Base-by-base conservation (phyloP, 2,797 vertebrate genomes). In the Platalea minor region DNA sequence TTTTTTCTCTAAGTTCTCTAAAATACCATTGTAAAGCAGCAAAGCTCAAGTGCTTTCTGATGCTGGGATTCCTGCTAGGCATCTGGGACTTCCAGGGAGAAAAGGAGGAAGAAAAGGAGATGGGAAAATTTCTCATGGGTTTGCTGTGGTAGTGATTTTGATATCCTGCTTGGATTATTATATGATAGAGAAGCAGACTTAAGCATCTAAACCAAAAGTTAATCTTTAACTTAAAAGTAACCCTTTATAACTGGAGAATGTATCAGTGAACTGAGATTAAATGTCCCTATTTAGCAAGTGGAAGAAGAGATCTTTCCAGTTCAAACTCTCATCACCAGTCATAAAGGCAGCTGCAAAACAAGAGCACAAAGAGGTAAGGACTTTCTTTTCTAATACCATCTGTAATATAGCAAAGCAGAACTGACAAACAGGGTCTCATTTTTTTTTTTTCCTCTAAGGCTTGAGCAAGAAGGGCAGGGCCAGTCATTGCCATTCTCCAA, bases 401-500 rank as follows among this genome's bases (percentile, higher is more conserved):
- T 61, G 7, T 21, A 29, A 33, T n/a, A 60, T 3, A 50, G 63
- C 26, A 74, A 87, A 85, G 16, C 28, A 67, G 19, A 64, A 41
- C 17, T 29, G 24, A 65, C 50, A 57, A 86, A 43, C 6, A 35
- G 35, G 16, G 9, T 29, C 17, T 87, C 19, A 7, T 13, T 41
- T 50, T 63, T 65, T 63, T 19, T 33, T 63, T 65, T 63, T 19
- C 20, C 60, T 41, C 24, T 26, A 23, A 35, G 31, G 5, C 43
- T 48, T 53, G 37, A 67, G 39, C 14, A 60, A 17, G 39, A 53
- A 54, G 13, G 41, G 43, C 77, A 69, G 41, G n/a, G n/a, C n/a
- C 20, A 31, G 33, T 26, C 25, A 14, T 3, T 57, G 29, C 17
- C 0, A 0, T 31, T 86, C 46, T 39, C 41, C 2, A 2, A 33